Percentiles rank a stretch among this genome's conserved stretches.
phyloP scores from a whole-genome alignment of 2,888 invertebrate species.

The Drosophila nr. fundita region DNA sequence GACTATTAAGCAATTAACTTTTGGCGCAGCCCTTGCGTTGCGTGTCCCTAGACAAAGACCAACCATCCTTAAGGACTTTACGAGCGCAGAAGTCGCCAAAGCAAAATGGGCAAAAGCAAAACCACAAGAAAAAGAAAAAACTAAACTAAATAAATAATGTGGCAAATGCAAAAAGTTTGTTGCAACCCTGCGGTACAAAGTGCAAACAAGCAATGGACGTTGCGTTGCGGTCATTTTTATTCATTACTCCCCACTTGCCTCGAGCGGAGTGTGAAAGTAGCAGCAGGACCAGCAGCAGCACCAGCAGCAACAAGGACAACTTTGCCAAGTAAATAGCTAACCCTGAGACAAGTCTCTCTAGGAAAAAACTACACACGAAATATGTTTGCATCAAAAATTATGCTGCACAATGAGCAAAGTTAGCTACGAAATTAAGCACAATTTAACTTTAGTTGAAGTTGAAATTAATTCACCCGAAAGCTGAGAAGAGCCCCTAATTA shows the following conservation, averaged over 20 bases:
- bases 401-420: conserved; percentile 23
- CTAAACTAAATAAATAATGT: conserved; percentile 42
- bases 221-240: conserved; percentile 66
- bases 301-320: conserved; percentile 37
- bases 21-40: conserved; percentile 22
- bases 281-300: background rate
- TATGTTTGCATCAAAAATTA: conserved; percentile 30
- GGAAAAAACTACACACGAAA: conserved; percentile 24
- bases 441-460: background rate
- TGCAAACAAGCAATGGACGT: conserved; percentile 61
- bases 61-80: conserved; percentile 10
- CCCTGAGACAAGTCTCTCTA: conserved; percentile 29
- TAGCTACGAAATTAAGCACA: background rate
- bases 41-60: conserved; percentile 28
- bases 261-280: background rate
- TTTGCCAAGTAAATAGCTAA: conserved; percentile 15
- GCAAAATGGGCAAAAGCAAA: background rate
- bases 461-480: background rate
- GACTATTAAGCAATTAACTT: conserved; percentile 78
- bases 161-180: conserved; percentile 58
- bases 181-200: conserved; percentile 58
- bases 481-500: background rate
- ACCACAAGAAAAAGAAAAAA: conserved; percentile 2
- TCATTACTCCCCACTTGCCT: conserved; percentile 47
- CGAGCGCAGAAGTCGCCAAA: conserved; percentile 29